Percentiles rank a stretch among this genome's conserved stretches.
phyloP scores from a whole-genome alignment of 2,888 invertebrate species.

The Hofmannophila pseudospretella region DNA sequence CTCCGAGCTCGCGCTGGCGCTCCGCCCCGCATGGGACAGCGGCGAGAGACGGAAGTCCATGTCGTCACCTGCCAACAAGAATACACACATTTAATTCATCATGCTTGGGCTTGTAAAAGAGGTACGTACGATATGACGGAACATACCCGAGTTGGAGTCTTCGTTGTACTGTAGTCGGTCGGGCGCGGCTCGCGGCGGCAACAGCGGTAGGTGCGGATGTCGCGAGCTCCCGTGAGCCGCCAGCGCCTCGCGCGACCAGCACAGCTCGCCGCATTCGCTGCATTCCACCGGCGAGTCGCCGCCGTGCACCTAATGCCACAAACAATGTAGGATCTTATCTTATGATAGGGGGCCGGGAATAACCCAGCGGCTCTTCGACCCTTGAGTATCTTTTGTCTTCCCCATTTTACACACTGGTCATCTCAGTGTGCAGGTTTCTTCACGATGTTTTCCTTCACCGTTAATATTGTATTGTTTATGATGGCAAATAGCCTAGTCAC shows the following conservation, averaged over 20 bases:
- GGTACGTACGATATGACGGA: no score
- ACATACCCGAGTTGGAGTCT: constrained; percentile 51
- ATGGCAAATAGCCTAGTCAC: no score
- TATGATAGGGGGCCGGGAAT: no score
- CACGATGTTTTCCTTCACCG: no score
- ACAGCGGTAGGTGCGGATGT: constrained; percentile 50
- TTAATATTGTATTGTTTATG: no score
- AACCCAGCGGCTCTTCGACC: no score
- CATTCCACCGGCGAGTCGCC: constrained; percentile 90
- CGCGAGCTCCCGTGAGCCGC: constrained; percentile 47
- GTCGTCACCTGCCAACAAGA: constrained; percentile 41
- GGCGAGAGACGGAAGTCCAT: constrained; percentile 62
- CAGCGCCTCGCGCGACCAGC: constrained; percentile 80
- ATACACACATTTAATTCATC: no score
- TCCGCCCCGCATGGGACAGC: constrained; percentile 21
- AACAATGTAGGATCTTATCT: no score
- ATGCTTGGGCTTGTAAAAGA: no score
- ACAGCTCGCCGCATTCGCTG: constrained; percentile 88
- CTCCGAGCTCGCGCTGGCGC: constrained; percentile 19
- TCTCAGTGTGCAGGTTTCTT: no score
- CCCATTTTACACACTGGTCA: no score
- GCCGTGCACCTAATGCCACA: constrained; percentile 80
- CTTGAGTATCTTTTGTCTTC: no score
- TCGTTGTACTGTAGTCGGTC: constrained; percentile 32
- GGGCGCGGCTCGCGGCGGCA: constrained; percentile 16